Base-by-base conservation (phyloP, 2,113 vertebrate genomes). In the Colius striatus region DNA sequence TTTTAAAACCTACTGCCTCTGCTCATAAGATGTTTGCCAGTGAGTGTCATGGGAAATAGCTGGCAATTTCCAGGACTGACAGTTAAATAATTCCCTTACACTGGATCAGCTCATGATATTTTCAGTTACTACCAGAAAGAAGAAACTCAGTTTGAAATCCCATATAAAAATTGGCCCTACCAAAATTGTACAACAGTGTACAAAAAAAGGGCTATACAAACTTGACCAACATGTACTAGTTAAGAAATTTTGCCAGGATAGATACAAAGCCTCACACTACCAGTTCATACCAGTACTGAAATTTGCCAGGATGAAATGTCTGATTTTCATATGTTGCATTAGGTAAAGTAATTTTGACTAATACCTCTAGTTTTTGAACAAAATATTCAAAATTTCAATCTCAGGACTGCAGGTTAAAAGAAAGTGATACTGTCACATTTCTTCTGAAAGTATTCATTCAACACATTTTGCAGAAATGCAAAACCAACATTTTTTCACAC, bases 161-260 rank as follows among this genome's bases (percentile, higher is more conserved):
- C 17, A 36, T 17, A n/a, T 32, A 77, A 48, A 75, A 84, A 81
- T 2, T 38, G 32, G 5, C 13, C 38, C 11, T n/a, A 92, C 29
- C 6, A n/a, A 23, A 61, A 19, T 6, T 3, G 2, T 10, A 63
- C 3, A 45, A 36, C 8, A 27, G 4, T 8, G 17, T 4, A 34
- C 9, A 61, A n/a, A 71, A 51, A 30, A 7, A 2, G 1, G 18
- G n/a, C 20, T 20, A 60, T 20, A 34, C 7, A 23, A 23, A 50
- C 15, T 16, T 58, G 27, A 65, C 15, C 19, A 55, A 27, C 2
- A 25, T 1, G 5, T 14, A 29, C 6, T 9, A 48, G 8, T 51
- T 38, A 20, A 68, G 26, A 91, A 71, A 78, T 57, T 38, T 54
- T 79, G 7, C 11, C n/a, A n/a, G n/a, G n/a, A n/a, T 3, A 5